These are phyloP conservation scores for Podilymbus podiceps DNA, from an alignment of 2,113 vertebrate genomes.

Conservation along the genomic window DNA sequence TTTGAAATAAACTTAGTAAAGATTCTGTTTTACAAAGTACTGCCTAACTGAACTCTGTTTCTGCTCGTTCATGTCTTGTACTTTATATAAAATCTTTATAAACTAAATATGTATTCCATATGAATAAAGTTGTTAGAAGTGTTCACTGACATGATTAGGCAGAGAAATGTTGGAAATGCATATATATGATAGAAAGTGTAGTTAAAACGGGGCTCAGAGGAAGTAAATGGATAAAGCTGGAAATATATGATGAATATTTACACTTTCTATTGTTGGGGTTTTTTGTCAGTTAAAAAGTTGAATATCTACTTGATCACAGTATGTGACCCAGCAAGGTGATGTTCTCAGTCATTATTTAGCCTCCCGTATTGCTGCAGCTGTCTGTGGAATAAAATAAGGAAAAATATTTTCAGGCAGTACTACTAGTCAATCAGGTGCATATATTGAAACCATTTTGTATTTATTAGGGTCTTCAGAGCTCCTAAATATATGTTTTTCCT, in stretches of 20 bases:
- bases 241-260: conserved; percentile 13
- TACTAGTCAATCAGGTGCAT: not conserved
- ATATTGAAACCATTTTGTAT: not conserved
- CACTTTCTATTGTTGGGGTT: conserved; percentile 27
- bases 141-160: conserved; percentile 31
- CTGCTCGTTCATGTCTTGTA: not conserved
- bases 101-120: conserved; percentile 17
- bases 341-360: not conserved
- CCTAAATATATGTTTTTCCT: not conserved
- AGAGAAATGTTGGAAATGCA: not conserved
- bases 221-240: not conserved
- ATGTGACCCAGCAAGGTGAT: conserved; percentile 24
- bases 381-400: not conserved
- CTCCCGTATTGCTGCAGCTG: not conserved
- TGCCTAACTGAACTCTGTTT: not conserved
- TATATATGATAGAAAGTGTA: not conserved
- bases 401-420: not conserved
- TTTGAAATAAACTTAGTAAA: not conserved
- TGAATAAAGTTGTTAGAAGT: conserved; percentile 53
- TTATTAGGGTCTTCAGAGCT: not conserved
- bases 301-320: conserved; percentile 49
- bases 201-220: not conserved
- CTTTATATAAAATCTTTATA: not conserved
- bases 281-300: conserved; percentile 36
- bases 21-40: not conserved